Evolutionary conservation across 92 coral and sea anemone genomes (phyloP).

Genomic region (Epizoanthus scotinus): DNA sequence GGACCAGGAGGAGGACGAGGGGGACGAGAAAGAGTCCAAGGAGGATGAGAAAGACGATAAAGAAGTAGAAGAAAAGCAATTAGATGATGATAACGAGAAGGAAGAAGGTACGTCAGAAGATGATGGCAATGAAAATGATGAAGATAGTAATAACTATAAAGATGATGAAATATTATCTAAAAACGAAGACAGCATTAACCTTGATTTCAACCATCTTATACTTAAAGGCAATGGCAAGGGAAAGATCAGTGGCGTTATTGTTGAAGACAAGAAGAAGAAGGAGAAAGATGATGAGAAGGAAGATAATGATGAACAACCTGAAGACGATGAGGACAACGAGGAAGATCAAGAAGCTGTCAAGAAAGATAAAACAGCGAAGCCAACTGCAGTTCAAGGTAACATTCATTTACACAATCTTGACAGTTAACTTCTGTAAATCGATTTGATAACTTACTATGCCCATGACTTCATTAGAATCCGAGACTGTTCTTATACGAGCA

Average conservation of each 20-base stretch:
- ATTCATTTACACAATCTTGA: not conserved
- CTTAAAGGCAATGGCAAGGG: constrained; percentile 68
- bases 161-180: constrained; percentile 40
- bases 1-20: constrained; percentile 58
- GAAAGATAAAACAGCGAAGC: constrained; percentile 25
- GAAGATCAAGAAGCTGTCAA: constrained; percentile 17
- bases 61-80: constrained; percentile 3
- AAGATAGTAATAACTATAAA: constrained; percentile 44
- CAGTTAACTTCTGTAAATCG: not conserved
- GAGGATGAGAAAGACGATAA: constrained; percentile 45
- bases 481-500: not conserved
- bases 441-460: not conserved
- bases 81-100: constrained; percentile 31
- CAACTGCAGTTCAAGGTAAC: constrained; percentile 30
- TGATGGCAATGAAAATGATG: constrained; percentile 47
- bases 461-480: not conserved
- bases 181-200: constrained; percentile 55
- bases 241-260: constrained; percentile 57
- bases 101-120: constrained; percentile 45
- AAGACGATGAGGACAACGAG: constrained; percentile 21
- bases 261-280: constrained; percentile 57
- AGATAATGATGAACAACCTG: constrained; percentile 5
- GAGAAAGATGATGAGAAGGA: constrained; percentile 49
- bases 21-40: constrained; percentile 48
- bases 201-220: constrained; percentile 65